Evolutionary conservation across 2,797 vertebrate species (phyloP), one percentile per base, ranked within the genome.

Genomic region (Tadarida brasiliensis): DNA sequence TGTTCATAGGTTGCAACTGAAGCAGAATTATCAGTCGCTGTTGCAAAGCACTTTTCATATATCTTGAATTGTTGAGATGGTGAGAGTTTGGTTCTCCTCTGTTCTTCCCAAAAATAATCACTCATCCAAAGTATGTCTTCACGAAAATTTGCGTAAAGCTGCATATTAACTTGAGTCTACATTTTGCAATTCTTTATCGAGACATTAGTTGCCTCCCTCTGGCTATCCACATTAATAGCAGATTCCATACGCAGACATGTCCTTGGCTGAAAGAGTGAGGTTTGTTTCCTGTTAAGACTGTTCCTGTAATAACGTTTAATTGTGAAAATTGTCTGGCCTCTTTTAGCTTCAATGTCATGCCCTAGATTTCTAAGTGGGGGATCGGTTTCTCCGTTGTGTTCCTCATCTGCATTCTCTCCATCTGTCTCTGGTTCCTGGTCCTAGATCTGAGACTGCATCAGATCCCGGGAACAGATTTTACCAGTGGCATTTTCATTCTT

Each of bases 11-110:
- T 87, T 73, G 81, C 93, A 67, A 98, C 82, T 0, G 97, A 61
- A 8, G 3, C 22, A 90, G 97, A 98, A 51, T 78, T 94, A 67
- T 97, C 1, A 51, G 2, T 81, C 10, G 91, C 98, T 86, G 98
- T 98, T 47, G 97, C 97, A 73, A 87, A 99, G 35, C 97, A 65
- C 1, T 77, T 47, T 96, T 94, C 93, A 56, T 97, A 85, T 9
- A 97, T 5, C 0, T 11, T 11, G 33, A 71, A 92, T 61, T 84
- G 20, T 20, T 67, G 0, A 28, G 0, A 5, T 0, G 2, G 2
- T 35, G 4, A 0, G 44, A 30, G 16, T 2, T 39, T 22, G 9
- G 0, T 24, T 67, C 0, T 67, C 39, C 15, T 33, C n/a, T 2
- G 49, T 49, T 95, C 19, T 33, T 89, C 5, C 12, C 0, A 0